Conservation (phyloP, 2,888 invertebrate genomes). For the Tetheella fluctuosa region DNA sequence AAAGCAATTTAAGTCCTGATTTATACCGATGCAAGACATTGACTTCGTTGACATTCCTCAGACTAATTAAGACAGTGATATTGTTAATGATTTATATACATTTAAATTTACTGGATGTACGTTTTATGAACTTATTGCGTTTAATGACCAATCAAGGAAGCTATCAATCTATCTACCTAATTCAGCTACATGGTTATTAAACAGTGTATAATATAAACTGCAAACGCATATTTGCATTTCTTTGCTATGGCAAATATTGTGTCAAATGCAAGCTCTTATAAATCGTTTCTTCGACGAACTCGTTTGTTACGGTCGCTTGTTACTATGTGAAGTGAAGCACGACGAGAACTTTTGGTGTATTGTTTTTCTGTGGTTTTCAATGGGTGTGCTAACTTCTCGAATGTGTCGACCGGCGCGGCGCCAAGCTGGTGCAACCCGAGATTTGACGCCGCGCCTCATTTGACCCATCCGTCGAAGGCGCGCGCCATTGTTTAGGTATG, state of each 20-base stretch:
- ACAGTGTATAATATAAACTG: not conserved
- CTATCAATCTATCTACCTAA: not conserved
- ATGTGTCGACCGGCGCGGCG: conserved; percentile 70
- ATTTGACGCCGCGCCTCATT: conserved; percentile 78
- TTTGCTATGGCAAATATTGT: too few species aligned
- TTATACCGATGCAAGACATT: conserved; percentile 70
- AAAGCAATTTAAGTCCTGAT: conserved; percentile 80
- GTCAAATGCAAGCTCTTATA: too few species aligned
- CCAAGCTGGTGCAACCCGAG: conserved; percentile 78
- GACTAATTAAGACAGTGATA: conserved; percentile 75
- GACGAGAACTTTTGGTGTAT: conserved; percentile 61
- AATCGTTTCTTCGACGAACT: conserved; percentile 43
- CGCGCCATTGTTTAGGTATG: conserved; percentile 70
- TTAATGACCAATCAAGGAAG: conserved; percentile 44
- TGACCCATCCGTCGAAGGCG: conserved; percentile 69
- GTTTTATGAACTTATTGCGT: conserved; percentile 26
- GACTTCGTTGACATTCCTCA: conserved; percentile 71
- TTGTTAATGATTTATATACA: conserved; percentile 66
- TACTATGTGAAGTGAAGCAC: conserved; percentile 70
- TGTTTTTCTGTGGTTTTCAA: conserved; percentile 59
- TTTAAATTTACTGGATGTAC: conserved; percentile 36
- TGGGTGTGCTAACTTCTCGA: conserved; percentile 72
- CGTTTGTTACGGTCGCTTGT: conserved; percentile 70
- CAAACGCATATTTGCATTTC: too few species aligned
- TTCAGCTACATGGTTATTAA: not conserved